Percentiles rank a stretch among this genome's conserved stretches.
Conservation (phyloP, 2,797 vertebrate species). For the Clarias fuscus region DNA sequence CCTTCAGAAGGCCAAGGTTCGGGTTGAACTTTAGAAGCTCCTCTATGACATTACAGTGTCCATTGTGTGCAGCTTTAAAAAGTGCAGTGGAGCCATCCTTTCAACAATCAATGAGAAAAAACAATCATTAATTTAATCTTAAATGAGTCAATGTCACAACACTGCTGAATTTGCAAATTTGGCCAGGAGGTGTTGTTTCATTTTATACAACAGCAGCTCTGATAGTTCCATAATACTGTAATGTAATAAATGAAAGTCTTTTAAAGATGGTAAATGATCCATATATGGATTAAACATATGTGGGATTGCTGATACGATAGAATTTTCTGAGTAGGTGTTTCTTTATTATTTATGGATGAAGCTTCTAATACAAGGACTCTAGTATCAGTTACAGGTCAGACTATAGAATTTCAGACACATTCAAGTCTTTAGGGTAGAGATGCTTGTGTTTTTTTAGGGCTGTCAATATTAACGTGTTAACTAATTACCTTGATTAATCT, state of each 20-base stretch:
- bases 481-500: too few species aligned
- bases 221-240: not conserved
- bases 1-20: slow-evolving; percentile 90
- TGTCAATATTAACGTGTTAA: too few species aligned
- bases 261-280: not conserved
- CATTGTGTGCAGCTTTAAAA: slow-evolving; percentile 94
- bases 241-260: too few species aligned
- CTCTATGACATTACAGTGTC: slow-evolving; percentile 86
- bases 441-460: not conserved
- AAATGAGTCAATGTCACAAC: not conserved
- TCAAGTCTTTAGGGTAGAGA: not conserved
- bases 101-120: slow-evolving; percentile 35
- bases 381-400: not conserved
- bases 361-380: not conserved
- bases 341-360: not conserved
- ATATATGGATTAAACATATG: not conserved
- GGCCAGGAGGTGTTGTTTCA: too few species aligned
- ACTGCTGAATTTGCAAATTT: not conserved
- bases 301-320: not conserved
- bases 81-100: slow-evolving; percentile 94
- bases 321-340: not conserved
- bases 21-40: slow-evolving; percentile 96
- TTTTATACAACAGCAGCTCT: not conserved
- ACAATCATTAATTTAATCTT: not conserved
- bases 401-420: not conserved